Conservation (phyloP, 2,888 invertebrate genomes). For the Leucophenga montana region DNA sequence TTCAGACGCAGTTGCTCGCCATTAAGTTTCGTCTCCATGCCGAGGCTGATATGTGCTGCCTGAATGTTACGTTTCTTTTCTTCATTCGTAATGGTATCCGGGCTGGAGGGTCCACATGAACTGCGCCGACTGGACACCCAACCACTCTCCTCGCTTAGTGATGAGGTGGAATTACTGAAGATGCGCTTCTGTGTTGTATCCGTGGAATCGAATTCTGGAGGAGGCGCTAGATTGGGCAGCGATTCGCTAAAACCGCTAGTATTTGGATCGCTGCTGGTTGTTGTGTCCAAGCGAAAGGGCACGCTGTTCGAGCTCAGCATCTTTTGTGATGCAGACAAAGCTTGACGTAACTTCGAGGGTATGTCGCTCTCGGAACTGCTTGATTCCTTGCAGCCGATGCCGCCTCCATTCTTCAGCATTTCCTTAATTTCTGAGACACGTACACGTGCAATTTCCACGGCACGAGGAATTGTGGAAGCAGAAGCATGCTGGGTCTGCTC, state of each 20-base stretch:
- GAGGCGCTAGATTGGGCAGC: slow-evolving; percentile 81
- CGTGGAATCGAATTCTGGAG: slow-evolving; percentile 78
- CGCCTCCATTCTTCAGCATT: slow-evolving; percentile 69
- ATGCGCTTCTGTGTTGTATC: slow-evolving; percentile 61
- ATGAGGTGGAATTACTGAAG: slow-evolving; percentile 77
- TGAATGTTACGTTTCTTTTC: slow-evolving; percentile 45
- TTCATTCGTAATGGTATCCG: slow-evolving; percentile 73
- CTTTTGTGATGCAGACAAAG: slow-evolving; percentile 60
- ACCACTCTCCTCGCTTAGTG: slow-evolving; percentile 87
- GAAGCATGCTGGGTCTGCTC: slow-evolving; percentile 29
- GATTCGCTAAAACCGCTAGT: slow-evolving; percentile 79
- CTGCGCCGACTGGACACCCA: slow-evolving; percentile 88
- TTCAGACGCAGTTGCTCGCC: slow-evolving; percentile 80
- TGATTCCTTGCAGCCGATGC: slow-evolving; percentile 66
- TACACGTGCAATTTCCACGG: slow-evolving; percentile 72
- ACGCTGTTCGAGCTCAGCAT: slow-evolving; percentile 77
- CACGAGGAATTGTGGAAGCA: slow-evolving; percentile 66
- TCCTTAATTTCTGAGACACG: slow-evolving; percentile 72
- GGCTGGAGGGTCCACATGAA: slow-evolving; percentile 78
- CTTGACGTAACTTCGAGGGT: slow-evolving; percentile 74
- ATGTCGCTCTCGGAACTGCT: slow-evolving; percentile 77
- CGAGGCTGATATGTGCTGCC: slow-evolving; percentile 52
- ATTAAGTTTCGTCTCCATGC: slow-evolving; percentile 74
- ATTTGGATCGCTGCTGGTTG: slow-evolving; percentile 67
- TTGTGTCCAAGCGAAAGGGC: slow-evolving; percentile 78